Evolutionary conservation across 2,113 vertebrate species (phyloP).

Genomic region (Charadrius vociferus): DNA sequence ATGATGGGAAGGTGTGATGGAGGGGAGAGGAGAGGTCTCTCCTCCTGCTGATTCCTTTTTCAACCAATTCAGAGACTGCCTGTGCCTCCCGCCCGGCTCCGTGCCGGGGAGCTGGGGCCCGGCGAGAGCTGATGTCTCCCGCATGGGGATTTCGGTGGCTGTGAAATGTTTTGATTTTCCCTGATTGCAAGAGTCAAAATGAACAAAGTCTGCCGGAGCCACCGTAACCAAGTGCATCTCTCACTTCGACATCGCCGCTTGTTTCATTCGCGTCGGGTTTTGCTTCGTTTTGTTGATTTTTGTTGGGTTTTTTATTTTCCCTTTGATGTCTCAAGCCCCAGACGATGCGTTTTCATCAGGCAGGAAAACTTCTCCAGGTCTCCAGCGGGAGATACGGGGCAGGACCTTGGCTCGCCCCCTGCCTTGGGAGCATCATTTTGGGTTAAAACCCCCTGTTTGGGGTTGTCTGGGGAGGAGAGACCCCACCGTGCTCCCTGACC

Average conservation of each 20-base stretch:
- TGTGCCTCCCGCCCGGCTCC: not conserved
- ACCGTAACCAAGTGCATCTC: not conserved
- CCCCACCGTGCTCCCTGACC: accelerated
- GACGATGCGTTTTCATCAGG: accelerated
- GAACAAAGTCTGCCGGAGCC: not conserved
- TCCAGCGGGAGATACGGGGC: accelerated
- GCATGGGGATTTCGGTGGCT: accelerated
- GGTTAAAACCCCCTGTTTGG: not conserved
- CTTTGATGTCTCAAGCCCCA: accelerated
- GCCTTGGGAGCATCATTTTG: not conserved
- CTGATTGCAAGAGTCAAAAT: not conserved
- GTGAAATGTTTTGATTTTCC: not conserved
- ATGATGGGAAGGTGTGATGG: accelerated
- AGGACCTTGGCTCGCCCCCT: accelerated
- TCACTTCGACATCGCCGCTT: accelerated
- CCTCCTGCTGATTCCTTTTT: not conserved
- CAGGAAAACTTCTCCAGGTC: not conserved
- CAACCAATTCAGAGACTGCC: accelerated
- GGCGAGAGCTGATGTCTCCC: not conserved
- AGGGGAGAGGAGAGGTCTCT: not conserved
- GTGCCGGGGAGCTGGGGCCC: accelerated
- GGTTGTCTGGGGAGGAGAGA: not conserved
- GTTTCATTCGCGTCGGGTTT: accelerated
- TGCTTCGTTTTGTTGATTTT: not conserved
- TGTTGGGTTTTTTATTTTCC: not conserved